Evolutionary conservation across 2,113 vertebrate species (phyloP).

Genomic region (Fulmarus glacialis): DNA sequence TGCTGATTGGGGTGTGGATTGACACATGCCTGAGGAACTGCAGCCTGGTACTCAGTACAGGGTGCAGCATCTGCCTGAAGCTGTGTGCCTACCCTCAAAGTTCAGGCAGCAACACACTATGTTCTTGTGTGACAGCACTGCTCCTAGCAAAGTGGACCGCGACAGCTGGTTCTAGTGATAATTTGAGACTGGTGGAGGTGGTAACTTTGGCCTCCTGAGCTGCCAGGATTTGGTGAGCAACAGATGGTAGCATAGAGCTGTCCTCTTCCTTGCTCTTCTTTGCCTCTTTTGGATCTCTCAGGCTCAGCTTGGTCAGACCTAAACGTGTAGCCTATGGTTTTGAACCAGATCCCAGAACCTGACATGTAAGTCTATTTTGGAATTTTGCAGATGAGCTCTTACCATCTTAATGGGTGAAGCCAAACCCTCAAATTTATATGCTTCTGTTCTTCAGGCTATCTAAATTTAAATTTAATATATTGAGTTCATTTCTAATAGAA

Average conservation of each 20-base stretch:
- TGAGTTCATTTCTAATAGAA: background rate
- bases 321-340: background rate
- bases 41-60: background rate
- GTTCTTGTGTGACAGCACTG: background rate
- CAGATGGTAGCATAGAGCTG: background rate
- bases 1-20: accelerated
- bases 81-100: background rate
- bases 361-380: background rate
- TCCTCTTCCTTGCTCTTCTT: background rate
- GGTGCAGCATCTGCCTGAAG: background rate
- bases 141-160: background rate
- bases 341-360: background rate
- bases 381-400: background rate
- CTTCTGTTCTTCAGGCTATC: background rate
- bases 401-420: background rate
- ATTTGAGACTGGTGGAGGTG: background rate
- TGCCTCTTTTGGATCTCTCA: background rate
- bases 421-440: background rate
- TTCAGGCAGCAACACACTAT: background rate
- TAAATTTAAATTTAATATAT: background rate
- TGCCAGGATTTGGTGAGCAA: background rate
- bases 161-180: background rate
- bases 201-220: background rate
- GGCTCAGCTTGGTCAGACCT: background rate
- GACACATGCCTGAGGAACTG: background rate